Evolutionary conservation across 23 tunicate genomes (phyloP).

Genomic region (Ascidia mentula): DNA sequence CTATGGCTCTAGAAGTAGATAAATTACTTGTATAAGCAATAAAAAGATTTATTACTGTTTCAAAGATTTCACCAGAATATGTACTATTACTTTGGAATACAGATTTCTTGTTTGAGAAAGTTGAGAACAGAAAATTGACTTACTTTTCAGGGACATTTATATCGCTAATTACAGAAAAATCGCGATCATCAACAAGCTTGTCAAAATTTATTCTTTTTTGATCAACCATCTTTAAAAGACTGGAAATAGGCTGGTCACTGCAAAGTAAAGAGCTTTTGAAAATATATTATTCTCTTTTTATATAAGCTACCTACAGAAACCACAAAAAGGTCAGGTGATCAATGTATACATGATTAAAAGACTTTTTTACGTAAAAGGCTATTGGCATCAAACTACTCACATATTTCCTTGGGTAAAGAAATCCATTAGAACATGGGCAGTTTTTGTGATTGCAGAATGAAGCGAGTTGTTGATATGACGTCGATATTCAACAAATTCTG

Average conservation of each 20-base stretch:
- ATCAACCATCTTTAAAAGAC: conserved; percentile 15
- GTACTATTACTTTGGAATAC: too few species aligned
- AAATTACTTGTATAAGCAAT: too few species aligned
- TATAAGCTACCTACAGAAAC: too few species aligned
- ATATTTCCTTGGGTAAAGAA: conserved; percentile 61
- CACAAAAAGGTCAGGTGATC: too few species aligned
- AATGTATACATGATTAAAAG: too few species aligned
- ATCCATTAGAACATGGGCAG: conserved; percentile 65
- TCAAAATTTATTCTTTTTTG: conserved; percentile 34
- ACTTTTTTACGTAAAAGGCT: not conserved
- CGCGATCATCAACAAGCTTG: conserved; percentile 59
- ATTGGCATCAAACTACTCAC: conserved; percentile 34
- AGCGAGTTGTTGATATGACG: conserved; percentile 40
- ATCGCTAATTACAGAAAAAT: conserved; percentile 47
- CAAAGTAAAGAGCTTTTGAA: not conserved
- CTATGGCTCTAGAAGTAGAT: not conserved
- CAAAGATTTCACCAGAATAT: too few species aligned
- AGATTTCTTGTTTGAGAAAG: not conserved
- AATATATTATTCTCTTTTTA: too few species aligned
- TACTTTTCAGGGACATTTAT: conserved; percentile 39
- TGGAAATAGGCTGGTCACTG: conserved; percentile 38
- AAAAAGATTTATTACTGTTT: too few species aligned
- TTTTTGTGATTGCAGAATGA: conserved; percentile 39
- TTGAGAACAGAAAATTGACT: not conserved
- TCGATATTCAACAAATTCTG: conserved; percentile 56